Percentiles rank a stretch among this genome's conserved stretches.
Evolutionary conservation across 2,797 vertebrate genomes (phyloP).

Genomic region (Poeciliopsis presidionis): DNA sequence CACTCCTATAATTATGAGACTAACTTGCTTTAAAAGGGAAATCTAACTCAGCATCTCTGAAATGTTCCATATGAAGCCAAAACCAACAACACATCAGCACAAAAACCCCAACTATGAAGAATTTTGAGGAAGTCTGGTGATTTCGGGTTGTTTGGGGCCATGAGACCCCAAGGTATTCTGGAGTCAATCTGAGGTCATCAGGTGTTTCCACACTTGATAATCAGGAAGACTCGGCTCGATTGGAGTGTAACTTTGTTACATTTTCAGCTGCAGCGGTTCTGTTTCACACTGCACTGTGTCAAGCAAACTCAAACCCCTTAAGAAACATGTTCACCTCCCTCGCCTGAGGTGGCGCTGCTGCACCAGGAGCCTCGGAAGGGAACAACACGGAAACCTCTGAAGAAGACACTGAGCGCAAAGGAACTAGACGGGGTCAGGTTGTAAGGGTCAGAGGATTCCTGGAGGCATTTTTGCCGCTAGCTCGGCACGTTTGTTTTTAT

Average conservation of each 20-base stretch:
- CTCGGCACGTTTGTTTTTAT: not conserved
- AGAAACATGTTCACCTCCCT: not conserved
- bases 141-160: not conserved
- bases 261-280: no score
- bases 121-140: not conserved
- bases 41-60: no score
- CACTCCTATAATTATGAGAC: not conserved
- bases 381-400: not conserved
- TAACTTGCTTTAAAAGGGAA: not conserved
- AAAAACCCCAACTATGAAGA: not conserved
- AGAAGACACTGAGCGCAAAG: not conserved
- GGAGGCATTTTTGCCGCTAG: no score
- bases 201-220: not conserved
- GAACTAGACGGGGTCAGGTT: no score
- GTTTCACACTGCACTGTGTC: no score
- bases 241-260: no score
- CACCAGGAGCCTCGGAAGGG: not conserved
- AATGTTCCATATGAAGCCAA: not conserved
- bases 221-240: not conserved
- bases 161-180: not conserved
- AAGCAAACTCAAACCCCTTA: not conserved
- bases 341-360: not conserved
- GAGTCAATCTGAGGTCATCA: not conserved
- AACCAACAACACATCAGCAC: not conserved
- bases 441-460: no score